A percentile compares a stretch with the other conserved stretches of the same genome.
These are phyloP conservation scores for Erpetoichthys calabaricus DNA, from an alignment of 2,797 vertebrate species.

Conservation along the genomic window DNA sequence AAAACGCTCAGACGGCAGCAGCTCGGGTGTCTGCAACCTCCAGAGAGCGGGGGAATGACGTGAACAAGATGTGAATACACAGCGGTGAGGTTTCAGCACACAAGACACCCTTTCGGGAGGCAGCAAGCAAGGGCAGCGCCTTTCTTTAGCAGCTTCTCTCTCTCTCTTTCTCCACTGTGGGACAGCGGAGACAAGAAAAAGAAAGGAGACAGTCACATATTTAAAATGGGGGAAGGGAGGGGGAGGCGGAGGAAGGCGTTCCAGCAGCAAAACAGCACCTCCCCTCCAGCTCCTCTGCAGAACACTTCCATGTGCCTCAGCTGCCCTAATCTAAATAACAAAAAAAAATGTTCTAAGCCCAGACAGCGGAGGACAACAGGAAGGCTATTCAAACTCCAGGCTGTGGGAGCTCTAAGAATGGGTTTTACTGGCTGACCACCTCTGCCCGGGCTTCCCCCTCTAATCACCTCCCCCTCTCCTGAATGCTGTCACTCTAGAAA, in stretches of 20 bases:
- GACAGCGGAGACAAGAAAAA: background rate
- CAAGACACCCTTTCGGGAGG: too few species aligned
- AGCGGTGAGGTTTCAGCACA: too few species aligned
- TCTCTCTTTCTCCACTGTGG: slow-evolving; percentile 15
- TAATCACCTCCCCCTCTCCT: too few species aligned
- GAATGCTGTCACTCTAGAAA: background rate
- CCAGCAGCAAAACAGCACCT: background rate
- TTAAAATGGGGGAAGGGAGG: background rate
- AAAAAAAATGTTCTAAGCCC: background rate
- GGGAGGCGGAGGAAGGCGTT: background rate
- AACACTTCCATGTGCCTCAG: background rate
- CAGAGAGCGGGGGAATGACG: too few species aligned
- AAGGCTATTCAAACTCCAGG: background rate
- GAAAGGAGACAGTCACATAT: background rate
- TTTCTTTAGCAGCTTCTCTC: slow-evolving; percentile 2
- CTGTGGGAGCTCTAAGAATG: background rate
- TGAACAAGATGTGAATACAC: too few species aligned
- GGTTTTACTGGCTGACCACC: background rate
- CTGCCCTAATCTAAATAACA: background rate
- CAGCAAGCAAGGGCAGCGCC: too few species aligned
- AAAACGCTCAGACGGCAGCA: too few species aligned
- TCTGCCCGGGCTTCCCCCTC: background rate
- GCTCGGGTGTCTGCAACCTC: too few species aligned
- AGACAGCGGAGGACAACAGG: background rate
- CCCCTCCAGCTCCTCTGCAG: background rate